Conservation (phyloP, 2,113 vertebrate genomes). For the Salvelinus fontinalis region DNA sequence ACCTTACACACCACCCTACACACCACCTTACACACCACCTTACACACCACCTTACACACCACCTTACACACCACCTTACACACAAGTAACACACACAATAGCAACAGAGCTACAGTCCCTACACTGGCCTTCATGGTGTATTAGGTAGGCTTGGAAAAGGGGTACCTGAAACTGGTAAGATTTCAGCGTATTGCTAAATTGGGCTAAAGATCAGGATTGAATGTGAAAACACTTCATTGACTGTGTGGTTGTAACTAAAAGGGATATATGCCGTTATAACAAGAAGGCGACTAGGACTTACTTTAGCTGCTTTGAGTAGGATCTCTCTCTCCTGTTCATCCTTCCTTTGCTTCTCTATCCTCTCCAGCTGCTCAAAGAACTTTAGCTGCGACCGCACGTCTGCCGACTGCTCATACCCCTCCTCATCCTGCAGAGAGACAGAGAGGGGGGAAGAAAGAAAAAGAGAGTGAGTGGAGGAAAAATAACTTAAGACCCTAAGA, state of each 20-base stretch:
- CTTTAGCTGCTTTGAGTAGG: slow-evolving; percentile 86
- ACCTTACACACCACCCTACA: no score
- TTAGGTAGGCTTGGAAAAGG: neutral
- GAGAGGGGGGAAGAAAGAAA: neutral
- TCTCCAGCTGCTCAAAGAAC: slow-evolving; percentile 89
- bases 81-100: neutral
- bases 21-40: no score
- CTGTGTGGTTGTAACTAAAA: no score
- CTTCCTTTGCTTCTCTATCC: slow-evolving; percentile 87
- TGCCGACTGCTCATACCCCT: slow-evolving; percentile 80
- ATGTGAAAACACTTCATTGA: no score
- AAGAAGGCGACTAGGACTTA: slow-evolving; percentile 50
- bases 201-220: no score
- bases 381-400: slow-evolving; percentile 84
- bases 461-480: neutral
- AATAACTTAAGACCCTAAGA: neutral
- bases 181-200: no score
- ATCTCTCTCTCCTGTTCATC: slow-evolving; percentile 89
- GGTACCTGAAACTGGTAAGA: no score
- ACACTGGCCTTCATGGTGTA: neutral
- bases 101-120: neutral
- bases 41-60: no score
- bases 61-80: no score
- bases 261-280: no score
- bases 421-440: slow-evolving; percentile 69